Conservation (phyloP, 2,113 vertebrate species). For the Ictalurus punctatus region DNA sequence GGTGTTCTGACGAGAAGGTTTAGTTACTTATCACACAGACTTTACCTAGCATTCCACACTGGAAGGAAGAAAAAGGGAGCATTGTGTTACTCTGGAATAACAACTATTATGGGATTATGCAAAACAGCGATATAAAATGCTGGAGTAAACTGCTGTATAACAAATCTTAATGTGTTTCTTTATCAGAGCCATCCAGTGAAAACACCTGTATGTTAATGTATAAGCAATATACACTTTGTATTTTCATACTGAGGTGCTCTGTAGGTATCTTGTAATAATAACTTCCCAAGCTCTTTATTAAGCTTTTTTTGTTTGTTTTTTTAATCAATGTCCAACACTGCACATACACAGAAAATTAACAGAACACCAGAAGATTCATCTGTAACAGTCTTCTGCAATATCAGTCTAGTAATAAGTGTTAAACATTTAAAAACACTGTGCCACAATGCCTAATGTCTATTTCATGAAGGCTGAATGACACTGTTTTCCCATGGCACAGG, state of each 20-base stretch:
- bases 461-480: constrained; percentile 60
- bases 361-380: not conserved
- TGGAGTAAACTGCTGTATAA: not conserved
- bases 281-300: not conserved
- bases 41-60: not conserved
- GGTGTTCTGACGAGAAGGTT: not conserved
- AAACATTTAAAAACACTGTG: too few species aligned
- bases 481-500: constrained; percentile 57
- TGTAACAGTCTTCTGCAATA: not conserved
- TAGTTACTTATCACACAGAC: not conserved
- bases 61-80: not conserved
- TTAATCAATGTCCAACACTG: not conserved
- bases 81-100: not conserved
- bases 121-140: not conserved
- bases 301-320: not conserved
- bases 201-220: not conserved
- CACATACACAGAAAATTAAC: not conserved
- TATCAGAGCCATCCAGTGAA: not conserved
- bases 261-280: not conserved
- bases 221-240: not conserved
- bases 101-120: not conserved
- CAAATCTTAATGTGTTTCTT: not conserved
- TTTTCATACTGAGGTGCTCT: not conserved
- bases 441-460: not conserved
- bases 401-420: not conserved